phyloP scores from a whole-genome alignment of 2,113 vertebrate species.

The Rhinogobius similis region DNA sequence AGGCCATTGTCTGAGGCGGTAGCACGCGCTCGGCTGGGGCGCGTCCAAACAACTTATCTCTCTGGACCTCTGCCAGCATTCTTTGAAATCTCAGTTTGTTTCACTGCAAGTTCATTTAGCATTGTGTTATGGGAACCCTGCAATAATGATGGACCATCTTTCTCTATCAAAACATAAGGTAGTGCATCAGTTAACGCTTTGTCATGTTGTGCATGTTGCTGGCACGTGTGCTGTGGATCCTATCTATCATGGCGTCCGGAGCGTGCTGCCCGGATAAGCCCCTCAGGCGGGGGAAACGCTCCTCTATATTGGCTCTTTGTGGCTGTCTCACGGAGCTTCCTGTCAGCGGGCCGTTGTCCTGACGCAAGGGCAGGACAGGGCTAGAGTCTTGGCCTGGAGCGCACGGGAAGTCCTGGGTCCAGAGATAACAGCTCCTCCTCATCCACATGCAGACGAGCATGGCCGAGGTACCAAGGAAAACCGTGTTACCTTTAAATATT shows the following conservation, averaged over 20 bases:
- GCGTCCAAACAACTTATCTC: slow-evolving; percentile 79
- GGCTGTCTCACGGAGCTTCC: slow-evolving; percentile 83
- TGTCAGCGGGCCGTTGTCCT: slow-evolving; percentile 78
- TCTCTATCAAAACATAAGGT: slow-evolving; percentile 1
- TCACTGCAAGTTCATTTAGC: slow-evolving; percentile 64
- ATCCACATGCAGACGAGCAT: slow-evolving; percentile 68
- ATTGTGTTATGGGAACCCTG: slow-evolving; percentile 44
- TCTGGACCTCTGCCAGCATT: slow-evolving; percentile 71
- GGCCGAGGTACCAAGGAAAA: slow-evolving; percentile 62
- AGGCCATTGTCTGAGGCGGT: slow-evolving; percentile 79
- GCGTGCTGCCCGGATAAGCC: slow-evolving; percentile 73
- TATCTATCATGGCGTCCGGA: slow-evolving; percentile 69
- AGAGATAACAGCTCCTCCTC: slow-evolving; percentile 84
- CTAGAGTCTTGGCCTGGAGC: slow-evolving; percentile 78
- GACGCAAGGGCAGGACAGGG: slow-evolving; percentile 59
- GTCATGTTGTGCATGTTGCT: slow-evolving; percentile 23
- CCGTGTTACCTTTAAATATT: slow-evolving; percentile 37
- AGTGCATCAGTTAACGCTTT: neutral
- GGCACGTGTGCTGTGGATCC: slow-evolving; percentile 50
- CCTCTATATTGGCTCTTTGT: slow-evolving; percentile 81
- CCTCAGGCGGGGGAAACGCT: slow-evolving; percentile 77
- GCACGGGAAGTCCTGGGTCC: slow-evolving; percentile 89
- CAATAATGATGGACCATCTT: slow-evolving; percentile 20
- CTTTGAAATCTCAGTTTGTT: slow-evolving; percentile 73
- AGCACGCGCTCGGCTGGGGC: slow-evolving; percentile 77